phyloP scores from a whole-genome alignment of 2,888 invertebrate species.

The Thalpophila matura region DNA sequence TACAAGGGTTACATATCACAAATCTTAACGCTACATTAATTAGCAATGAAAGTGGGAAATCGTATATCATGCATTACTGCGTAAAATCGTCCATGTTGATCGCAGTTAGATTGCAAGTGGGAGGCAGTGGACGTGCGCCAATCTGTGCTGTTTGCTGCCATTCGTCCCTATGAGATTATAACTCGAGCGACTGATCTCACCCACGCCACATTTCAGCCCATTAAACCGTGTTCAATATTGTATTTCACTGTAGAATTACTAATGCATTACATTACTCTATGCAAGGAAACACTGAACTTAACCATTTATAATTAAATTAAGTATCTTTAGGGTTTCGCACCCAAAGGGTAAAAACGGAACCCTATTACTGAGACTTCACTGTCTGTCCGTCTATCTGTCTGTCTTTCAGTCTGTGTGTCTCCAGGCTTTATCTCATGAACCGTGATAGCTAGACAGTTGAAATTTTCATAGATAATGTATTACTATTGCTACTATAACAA shows the following conservation, averaged over 20 bases:
- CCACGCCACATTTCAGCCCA: constrained; percentile 54
- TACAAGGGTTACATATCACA: constrained; percentile 48
- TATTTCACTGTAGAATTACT: constrained; percentile 40
- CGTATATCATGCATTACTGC: constrained; percentile 59
- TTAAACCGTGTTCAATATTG: constrained; percentile 64
- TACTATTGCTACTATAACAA: too few species aligned
- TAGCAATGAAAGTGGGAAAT: constrained; percentile 52
- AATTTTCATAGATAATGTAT: too few species aligned
- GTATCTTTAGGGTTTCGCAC: too few species aligned
- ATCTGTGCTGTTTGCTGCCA: constrained; percentile 59
- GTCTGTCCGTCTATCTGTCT: too few species aligned
- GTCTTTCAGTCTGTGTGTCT: too few species aligned
- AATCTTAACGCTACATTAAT: constrained; percentile 75
- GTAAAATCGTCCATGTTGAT: constrained; percentile 58
- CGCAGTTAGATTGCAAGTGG: constrained; percentile 60
- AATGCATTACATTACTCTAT: background rate
- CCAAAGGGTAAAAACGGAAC: too few species aligned
- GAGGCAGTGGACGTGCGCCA: constrained; percentile 58
- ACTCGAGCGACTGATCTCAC: constrained; percentile 41
- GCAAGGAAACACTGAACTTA: background rate
- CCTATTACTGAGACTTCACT: too few species aligned
- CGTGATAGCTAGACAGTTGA: too few species aligned
- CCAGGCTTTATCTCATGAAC: too few species aligned
- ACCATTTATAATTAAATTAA: background rate
- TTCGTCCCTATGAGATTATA: constrained; percentile 57